Evolutionary conservation across 2,113 vertebrate genomes (phyloP).

Genomic region (Puma concolor): DNA sequence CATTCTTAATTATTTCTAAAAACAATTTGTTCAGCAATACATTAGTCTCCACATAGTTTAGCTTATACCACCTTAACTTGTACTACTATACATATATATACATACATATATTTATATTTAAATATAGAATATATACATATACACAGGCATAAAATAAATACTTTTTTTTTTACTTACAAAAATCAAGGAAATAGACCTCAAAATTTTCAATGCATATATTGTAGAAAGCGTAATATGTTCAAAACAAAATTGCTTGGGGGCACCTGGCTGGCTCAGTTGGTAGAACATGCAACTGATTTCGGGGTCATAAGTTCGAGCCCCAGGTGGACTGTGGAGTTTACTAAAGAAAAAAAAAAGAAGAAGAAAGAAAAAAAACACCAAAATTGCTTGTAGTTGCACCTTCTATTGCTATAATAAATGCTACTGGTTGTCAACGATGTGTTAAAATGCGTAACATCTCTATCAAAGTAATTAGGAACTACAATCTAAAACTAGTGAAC

Average conservation of each 20-base stretch:
- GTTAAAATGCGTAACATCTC: not conserved
- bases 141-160: not conserved
- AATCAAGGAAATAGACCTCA: not conserved
- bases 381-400: not conserved
- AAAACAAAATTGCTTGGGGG: slow-evolving; percentile 20
- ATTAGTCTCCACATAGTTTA: not conserved
- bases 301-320: not conserved
- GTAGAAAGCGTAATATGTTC: not conserved
- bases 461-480: not conserved
- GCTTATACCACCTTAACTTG: not conserved
- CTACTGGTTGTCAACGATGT: not conserved
- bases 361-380: no score
- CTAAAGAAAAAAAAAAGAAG: not conserved
- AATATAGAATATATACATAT: not conserved
- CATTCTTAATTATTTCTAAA: slow-evolving; percentile 26
- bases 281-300: not conserved
- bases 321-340: not conserved
- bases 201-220: not conserved
- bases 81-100: not conserved
- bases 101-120: not conserved
- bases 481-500: not conserved
- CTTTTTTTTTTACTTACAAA: not conserved
- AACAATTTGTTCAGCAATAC: slow-evolving; percentile 33
- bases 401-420: not conserved
- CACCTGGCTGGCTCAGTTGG: not conserved